A percentile compares a stretch with the other conserved stretches of the same genome.
Evolutionary conservation across 2,888 invertebrate species (phyloP).

Genomic region (Dendrolimus houi): DNA sequence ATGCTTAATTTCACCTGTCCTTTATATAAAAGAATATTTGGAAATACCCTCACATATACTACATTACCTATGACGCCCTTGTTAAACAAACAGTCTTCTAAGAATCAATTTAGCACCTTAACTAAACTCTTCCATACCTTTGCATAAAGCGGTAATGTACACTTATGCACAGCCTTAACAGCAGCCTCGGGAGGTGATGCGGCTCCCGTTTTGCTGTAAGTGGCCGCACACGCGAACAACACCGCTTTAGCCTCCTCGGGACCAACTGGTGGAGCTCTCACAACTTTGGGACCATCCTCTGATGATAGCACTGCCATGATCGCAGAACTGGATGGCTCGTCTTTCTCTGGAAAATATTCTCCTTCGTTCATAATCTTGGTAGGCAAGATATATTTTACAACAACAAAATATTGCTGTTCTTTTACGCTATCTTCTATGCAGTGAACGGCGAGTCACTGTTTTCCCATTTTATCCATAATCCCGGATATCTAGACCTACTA

Average conservation of each 20-base stretch:
- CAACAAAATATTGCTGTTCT: too few relatives aligned
- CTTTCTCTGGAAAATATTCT: slow-evolving; percentile 37
- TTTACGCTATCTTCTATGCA: too few relatives aligned
- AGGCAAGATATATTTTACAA: too few relatives aligned
- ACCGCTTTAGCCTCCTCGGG: slow-evolving; percentile 59
- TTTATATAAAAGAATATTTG: too few relatives aligned
- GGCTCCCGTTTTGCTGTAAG: slow-evolving; percentile 64
- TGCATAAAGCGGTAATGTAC: slow-evolving; percentile 81
- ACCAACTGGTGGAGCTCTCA: slow-evolving; percentile 59
- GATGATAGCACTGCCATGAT: slow-evolving; percentile 70
- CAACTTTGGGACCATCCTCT: slow-evolving; percentile 58
- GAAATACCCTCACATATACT: background rate
- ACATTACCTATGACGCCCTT: background rate
- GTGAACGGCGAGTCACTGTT: too few relatives aligned
- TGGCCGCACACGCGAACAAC: slow-evolving; percentile 55
- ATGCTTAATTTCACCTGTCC: too few relatives aligned
- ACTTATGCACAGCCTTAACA: slow-evolving; percentile 78
- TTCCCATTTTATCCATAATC: too few relatives aligned
- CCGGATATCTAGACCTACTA: too few relatives aligned
- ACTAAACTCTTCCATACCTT: slow-evolving; percentile 58
- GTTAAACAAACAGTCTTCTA: too few relatives aligned
- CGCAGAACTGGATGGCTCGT: slow-evolving; percentile 63
- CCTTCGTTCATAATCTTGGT: too few relatives aligned
- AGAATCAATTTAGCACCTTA: too few relatives aligned
- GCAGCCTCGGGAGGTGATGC: slow-evolving; percentile 78